Conservation (phyloP, 2,888 invertebrate species). For the Epinotia nisella region DNA sequence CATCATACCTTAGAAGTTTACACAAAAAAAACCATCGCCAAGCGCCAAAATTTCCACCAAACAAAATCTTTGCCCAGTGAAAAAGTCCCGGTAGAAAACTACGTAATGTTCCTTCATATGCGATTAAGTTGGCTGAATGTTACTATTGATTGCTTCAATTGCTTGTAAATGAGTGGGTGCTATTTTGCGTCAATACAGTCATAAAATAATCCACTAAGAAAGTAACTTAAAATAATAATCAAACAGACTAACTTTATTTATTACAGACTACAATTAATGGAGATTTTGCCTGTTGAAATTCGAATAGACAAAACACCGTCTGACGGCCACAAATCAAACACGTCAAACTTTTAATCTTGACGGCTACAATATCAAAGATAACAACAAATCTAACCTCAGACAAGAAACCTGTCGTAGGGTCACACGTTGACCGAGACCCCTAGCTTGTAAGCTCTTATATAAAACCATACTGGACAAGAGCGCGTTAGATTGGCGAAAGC, state of each 20-base stretch:
- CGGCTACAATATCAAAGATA: slow-evolving; percentile 16
- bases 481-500: slow-evolving; percentile 68
- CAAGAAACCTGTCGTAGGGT: slow-evolving; percentile 51
- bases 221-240: slow-evolving; percentile 8
- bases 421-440: slow-evolving; percentile 72
- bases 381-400: slow-evolving; percentile 36
- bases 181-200: slow-evolving; percentile 3
- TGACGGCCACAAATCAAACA: neutral
- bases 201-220: slow-evolving; percentile 12
- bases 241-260: too few relatives aligned
- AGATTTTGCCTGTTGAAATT: neutral
- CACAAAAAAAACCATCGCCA: too few relatives aligned
- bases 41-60: slow-evolving; percentile 13
- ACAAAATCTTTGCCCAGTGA: neutral
- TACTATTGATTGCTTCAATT: too few relatives aligned
- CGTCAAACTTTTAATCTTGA: slow-evolving; percentile 1
- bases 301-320: neutral
- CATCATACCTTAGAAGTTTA: neutral
- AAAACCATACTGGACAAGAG: slow-evolving; percentile 57
- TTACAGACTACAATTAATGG: neutral
- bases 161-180: too few relatives aligned
- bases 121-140: neutral
- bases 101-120: slow-evolving; percentile 13
- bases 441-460: slow-evolving; percentile 49
- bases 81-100: slow-evolving; percentile 19